A percentile compares a stretch with the other conserved stretches of the same genome.
Evolutionary conservation across 2,888 invertebrate species (phyloP).

Genomic region (Dione vanillae): DNA sequence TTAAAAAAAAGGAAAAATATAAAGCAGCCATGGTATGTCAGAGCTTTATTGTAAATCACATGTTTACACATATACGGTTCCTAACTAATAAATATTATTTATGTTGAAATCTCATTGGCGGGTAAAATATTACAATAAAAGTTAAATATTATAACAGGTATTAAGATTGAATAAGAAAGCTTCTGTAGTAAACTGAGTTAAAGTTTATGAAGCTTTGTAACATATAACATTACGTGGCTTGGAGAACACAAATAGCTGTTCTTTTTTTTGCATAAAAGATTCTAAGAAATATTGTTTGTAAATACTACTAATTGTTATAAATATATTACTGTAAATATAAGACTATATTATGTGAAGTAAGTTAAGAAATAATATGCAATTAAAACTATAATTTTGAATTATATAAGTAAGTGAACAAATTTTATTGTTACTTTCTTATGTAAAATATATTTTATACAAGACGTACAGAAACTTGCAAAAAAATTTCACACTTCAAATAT

Average conservation of each 20-base stretch:
- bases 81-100: slow-evolving; percentile 28
- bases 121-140: slow-evolving; percentile 9
- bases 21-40: not conserved
- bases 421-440: no score
- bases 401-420: no score
- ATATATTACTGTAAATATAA: not conserved
- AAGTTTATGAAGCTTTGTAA: not conserved
- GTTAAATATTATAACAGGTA: slow-evolving; percentile 9
- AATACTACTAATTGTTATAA: no score
- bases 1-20: not conserved
- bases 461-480: no score
- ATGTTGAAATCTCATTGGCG: slow-evolving; percentile 3
- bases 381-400: no score
- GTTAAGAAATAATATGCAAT: no score
- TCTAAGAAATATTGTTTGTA: not conserved
- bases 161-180: slow-evolving; percentile 22
- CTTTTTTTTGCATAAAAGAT: no score
- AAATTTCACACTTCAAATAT: no score
- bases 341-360: no score
- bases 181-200: slow-evolving; percentile 6
- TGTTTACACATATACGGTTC: not conserved
- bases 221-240: not conserved
- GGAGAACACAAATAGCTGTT: not conserved
- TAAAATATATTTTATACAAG: no score
- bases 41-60: slow-evolving; percentile 6